These are phyloP conservation scores for Macroramphosus scolopax DNA, from an alignment of 2,797 vertebrate genomes.

Conservation along the genomic window DNA sequence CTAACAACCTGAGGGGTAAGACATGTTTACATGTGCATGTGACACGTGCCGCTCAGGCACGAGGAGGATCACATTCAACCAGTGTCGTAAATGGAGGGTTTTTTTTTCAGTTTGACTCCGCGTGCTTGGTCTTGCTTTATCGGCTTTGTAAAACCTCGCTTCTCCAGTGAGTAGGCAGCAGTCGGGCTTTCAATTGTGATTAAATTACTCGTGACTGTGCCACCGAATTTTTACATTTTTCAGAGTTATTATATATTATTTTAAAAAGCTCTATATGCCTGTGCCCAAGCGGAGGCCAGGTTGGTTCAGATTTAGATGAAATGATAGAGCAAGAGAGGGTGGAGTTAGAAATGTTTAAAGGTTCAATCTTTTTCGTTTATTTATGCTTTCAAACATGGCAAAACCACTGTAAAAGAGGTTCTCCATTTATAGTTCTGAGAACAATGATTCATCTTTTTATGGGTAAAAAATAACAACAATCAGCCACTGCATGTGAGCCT, in stretches of 20 bases:
- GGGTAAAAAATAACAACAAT: constrained; percentile 43
- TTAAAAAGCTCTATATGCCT: constrained; percentile 60
- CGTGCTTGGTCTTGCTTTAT: constrained; percentile 23
- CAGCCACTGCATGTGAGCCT: constrained; percentile 41
- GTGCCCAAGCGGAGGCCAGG: constrained; percentile 56
- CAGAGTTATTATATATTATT: constrained; percentile 52
- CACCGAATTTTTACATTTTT: constrained; percentile 37
- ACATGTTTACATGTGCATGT: not conserved
- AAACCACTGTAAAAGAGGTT: constrained; percentile 54
- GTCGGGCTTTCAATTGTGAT: not conserved
- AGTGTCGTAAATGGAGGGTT: not conserved
- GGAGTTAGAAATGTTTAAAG: constrained; percentile 69
- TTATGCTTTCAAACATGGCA: constrained; percentile 58
- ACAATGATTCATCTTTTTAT: constrained; percentile 56
- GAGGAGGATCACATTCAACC: not conserved
- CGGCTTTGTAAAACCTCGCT: constrained; percentile 18
- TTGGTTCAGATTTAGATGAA: constrained; percentile 70
- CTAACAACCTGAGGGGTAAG: constrained; percentile 12
- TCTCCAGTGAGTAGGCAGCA: not conserved
- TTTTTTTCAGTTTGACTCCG: constrained; percentile 28
- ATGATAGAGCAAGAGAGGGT: constrained; percentile 77
- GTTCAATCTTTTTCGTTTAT: constrained; percentile 68
- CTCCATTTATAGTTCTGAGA: constrained; percentile 50
- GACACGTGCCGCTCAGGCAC: not conserved
- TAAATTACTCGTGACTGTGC: too few relatives aligned